These are phyloP conservation scores for Clytia hemisphaerica DNA, from an alignment of 30 jellyfish, hydroid and myxozoan genomes.

Conservation along the genomic window DNA sequence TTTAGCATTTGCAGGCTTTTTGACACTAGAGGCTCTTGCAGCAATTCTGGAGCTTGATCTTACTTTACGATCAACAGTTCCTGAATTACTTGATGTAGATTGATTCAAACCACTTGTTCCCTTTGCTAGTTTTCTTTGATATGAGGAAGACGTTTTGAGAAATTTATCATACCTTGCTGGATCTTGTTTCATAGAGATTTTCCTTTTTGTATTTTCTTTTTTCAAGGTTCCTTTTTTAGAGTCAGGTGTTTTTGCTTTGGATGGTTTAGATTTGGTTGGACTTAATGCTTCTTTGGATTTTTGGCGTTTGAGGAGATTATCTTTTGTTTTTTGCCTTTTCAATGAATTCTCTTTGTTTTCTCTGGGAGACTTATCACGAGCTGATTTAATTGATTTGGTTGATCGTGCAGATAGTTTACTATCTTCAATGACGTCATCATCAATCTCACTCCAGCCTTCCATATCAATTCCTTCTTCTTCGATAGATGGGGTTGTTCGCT, in stretches of 20 bases:
- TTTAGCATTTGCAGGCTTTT: not conserved
- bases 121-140: not conserved
- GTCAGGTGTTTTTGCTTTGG: not conserved
- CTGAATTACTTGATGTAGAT: not conserved
- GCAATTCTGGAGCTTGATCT: not conserved
- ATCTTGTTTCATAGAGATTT: not conserved
- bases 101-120: not conserved
- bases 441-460: conserved; percentile 21
- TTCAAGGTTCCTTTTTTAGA: not conserved
- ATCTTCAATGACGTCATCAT: conserved; percentile 29
- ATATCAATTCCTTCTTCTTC: not conserved
- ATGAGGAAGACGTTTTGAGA: not conserved
- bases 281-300: not conserved
- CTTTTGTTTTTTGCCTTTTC: conserved; percentile 12
- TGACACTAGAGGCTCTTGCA: not conserved
- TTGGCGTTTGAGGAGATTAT: not conserved
- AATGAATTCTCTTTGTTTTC: not conserved
- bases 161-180: conserved; percentile 36
- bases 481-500: not conserved
- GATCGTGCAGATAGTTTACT: no score
- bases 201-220: not conserved
- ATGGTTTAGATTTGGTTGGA: conserved; percentile 3
- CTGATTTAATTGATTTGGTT: no score
- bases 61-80: not conserved
- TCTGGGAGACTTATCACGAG: no score